A percentile compares a stretch with the other conserved stretches of the same genome.
These are phyloP conservation scores for Ametastegia equiseti DNA, from an alignment of 2,888 invertebrate genomes.

Conservation along the genomic window DNA sequence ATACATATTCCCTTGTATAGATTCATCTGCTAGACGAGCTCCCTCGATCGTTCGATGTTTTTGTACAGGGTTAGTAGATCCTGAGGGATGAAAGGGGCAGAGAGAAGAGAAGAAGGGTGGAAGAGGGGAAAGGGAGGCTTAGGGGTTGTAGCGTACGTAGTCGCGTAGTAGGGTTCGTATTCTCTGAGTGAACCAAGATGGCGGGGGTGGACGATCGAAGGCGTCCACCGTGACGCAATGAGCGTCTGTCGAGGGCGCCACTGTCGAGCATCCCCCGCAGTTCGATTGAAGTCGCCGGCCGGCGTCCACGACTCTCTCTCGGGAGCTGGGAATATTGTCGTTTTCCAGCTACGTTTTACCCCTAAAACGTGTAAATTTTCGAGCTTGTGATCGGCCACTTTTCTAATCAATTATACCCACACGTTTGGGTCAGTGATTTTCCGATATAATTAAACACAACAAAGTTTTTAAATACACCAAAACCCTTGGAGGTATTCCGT, in stretches of 20 bases:
- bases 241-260: constrained; percentile 69
- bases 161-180: constrained; percentile 37
- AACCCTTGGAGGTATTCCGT: no score
- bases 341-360: no score
- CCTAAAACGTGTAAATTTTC: neutral
- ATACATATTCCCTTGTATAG: neutral
- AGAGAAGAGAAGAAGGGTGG: no score
- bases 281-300: constrained; percentile 75
- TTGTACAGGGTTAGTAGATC: constrained; percentile 61
- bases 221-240: constrained; percentile 63
- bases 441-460: neutral
- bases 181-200: constrained; percentile 56
- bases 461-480: no score
- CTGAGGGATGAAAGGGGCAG: no score
- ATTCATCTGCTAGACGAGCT: neutral
- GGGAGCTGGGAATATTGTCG: neutral
- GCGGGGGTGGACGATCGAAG: constrained; percentile 69
- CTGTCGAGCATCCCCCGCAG: constrained; percentile 72
- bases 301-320: constrained; percentile 67
- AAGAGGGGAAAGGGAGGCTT: no score
- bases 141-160: constrained; percentile 47
- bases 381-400: neutral
- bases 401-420: neutral
- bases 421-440: neutral
- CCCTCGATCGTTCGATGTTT: constrained; percentile 59